Conservation (phyloP, 2,797 vertebrate species). For the Sebastes elongatus region DNA sequence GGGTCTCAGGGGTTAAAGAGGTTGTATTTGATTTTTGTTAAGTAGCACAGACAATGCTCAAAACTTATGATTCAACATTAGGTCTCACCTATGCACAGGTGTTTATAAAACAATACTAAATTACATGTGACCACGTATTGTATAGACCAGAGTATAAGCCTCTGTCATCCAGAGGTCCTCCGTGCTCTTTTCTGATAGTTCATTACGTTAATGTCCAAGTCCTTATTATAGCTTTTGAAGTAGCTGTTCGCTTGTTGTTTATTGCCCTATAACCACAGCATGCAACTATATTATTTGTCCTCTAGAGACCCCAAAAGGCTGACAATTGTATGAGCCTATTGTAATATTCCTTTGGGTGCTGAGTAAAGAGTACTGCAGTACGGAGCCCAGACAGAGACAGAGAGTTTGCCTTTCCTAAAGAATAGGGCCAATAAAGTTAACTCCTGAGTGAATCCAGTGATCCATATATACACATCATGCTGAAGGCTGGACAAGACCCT, state of each 20-base stretch:
- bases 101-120: neutral
- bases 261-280: neutral
- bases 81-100: neutral
- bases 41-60: neutral
- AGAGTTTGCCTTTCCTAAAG: neutral
- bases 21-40: neutral
- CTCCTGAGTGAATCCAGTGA: conserved; percentile 18
- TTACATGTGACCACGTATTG: neutral
- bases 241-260: neutral
- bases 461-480: conserved; percentile 1
- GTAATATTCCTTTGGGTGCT: neutral
- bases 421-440: conserved; percentile 22
- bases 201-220: neutral
- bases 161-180: neutral
- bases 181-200: neutral
- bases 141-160: neutral
- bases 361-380: neutral
- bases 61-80: neutral
- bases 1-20: neutral
- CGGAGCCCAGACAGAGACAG: neutral
- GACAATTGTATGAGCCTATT: neutral
- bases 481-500: neutral
- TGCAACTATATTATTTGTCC: neutral
- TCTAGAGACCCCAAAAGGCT: neutral
- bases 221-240: neutral